Evolutionary conservation across 1,140 invertebrate species (phyloP).

Genomic region (Aphelenchoides besseyi): DNA sequence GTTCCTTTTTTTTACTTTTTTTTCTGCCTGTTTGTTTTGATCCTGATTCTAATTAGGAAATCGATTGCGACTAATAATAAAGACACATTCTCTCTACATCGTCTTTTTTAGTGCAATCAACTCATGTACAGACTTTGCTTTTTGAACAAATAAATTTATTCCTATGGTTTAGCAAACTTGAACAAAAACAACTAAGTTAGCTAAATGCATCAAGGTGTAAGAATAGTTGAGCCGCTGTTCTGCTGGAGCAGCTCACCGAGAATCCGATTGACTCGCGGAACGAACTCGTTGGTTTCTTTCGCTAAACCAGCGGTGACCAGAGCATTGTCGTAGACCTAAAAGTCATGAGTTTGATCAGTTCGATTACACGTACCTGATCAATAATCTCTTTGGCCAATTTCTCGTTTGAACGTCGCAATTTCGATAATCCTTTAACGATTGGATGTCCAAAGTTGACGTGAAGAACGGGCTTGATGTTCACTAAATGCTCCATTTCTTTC

Average conservation of each 20-base stretch:
- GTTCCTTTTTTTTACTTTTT: too few species aligned
- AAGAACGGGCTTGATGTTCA: conserved; percentile 80
- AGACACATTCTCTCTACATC: too few species aligned
- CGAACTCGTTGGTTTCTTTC: conserved; percentile 79
- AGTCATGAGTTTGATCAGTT: conserved; percentile 56
- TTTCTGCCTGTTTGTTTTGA: too few species aligned
- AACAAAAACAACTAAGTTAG: too few species aligned
- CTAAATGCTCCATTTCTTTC: conserved; percentile 77
- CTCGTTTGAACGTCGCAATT: conserved; percentile 73
- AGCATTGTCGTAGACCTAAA: conserved; percentile 81
- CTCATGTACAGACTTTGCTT: too few species aligned
- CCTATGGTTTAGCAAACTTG: too few species aligned
- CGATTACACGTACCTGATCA: conserved; percentile 71
- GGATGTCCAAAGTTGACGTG: conserved; percentile 88
- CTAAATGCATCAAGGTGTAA: conserved; percentile 52
- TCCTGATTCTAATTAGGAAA: too few species aligned
- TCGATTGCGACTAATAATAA: too few species aligned
- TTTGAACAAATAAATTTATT: too few species aligned
- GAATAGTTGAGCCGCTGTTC: conserved; percentile 40
- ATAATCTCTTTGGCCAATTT: conserved; percentile 78
- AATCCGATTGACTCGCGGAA: conserved; percentile 81
- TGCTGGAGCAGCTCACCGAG: conserved; percentile 75
- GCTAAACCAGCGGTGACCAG: conserved; percentile 91
- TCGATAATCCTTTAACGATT: conserved; percentile 81
- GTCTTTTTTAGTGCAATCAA: too few species aligned